These are phyloP conservation scores for Cylindroiulus punctatus DNA, from an alignment of 2,888 invertebrate species.

Conservation along the genomic window DNA sequence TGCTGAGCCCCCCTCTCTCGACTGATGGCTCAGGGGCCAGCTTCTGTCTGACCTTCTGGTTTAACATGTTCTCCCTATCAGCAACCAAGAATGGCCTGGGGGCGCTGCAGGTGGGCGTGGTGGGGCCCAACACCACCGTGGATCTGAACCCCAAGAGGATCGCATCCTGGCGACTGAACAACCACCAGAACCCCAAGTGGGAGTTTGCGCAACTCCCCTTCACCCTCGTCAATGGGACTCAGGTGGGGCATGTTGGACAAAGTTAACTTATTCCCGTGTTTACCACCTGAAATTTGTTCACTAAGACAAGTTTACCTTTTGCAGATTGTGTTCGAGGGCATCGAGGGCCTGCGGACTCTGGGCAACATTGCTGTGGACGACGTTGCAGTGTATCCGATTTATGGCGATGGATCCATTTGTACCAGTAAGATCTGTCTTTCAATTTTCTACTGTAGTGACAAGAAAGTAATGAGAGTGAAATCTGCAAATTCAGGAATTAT, in stretches of 20 bases:
- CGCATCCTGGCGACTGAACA: constrained; percentile 70
- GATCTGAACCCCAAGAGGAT: constrained; percentile 38
- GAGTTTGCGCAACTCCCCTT: constrained; percentile 69
- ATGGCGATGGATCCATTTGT: constrained; percentile 68
- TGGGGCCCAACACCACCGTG: constrained; percentile 50
- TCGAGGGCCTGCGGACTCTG: constrained; percentile 71
- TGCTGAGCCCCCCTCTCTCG: constrained; percentile 60
- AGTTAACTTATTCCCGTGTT: background rate
- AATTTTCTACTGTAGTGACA: too few species aligned
- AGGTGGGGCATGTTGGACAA: constrained; percentile 60
- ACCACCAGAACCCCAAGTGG: constrained; percentile 72
- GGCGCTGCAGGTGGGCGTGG: constrained; percentile 65
- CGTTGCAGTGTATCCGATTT: constrained; percentile 67
- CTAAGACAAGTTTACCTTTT: background rate
- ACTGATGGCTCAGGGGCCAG: constrained; percentile 52
- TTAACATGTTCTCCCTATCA: constrained; percentile 56
- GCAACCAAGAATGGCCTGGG: constrained; percentile 63
- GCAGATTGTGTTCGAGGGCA: constrained; percentile 70
- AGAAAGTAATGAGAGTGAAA: too few species aligned
- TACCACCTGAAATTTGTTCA: background rate
- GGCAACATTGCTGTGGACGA: constrained; percentile 70
- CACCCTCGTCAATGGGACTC: constrained; percentile 64
- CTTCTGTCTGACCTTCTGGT: constrained; percentile 57
- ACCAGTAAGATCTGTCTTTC: constrained; percentile 65
- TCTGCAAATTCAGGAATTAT: too few species aligned